Evolutionary conservation across 2,888 invertebrate species (phyloP).

Genomic region (Heteromurus nitidus): DNA sequence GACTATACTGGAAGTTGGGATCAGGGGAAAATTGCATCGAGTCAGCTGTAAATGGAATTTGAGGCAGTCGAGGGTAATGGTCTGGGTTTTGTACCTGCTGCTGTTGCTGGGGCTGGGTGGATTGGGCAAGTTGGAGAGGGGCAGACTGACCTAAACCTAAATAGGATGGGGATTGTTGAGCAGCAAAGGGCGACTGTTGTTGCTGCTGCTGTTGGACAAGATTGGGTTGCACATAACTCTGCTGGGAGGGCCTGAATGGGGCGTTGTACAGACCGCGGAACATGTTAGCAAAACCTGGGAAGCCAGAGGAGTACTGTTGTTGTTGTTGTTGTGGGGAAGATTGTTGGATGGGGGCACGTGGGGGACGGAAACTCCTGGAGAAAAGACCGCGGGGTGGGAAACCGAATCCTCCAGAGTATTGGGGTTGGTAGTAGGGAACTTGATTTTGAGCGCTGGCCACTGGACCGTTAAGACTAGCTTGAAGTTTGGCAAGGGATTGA

Average conservation of each 20-base stretch:
- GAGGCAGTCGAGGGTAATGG: no score
- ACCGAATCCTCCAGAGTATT: not conserved
- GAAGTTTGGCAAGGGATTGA: slow-evolving; percentile 40
- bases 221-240: not conserved
- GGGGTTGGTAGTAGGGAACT: slow-evolving; percentile 22
- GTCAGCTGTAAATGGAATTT: slow-evolving; percentile 31
- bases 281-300: not conserved
- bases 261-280: no score
- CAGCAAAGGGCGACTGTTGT: not conserved
- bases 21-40: slow-evolving; percentile 15
- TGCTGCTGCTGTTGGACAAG: not conserved
- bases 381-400: not conserved
- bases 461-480: slow-evolving; percentile 33
- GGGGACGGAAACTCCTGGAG: not conserved
- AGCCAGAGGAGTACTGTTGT: not conserved
- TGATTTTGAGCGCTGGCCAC: slow-evolving; percentile 34
- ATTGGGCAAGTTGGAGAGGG: not conserved
- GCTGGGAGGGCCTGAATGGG: not conserved
- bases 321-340: not conserved
- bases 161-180: not conserved
- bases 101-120: not conserved
- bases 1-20: slow-evolving; percentile 33
- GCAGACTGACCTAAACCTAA: slow-evolving; percentile 15
- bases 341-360: not conserved
- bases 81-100: no score